Base-by-base conservation (phyloP, 1,140 invertebrate species). In the Orussus abietinus region DNA sequence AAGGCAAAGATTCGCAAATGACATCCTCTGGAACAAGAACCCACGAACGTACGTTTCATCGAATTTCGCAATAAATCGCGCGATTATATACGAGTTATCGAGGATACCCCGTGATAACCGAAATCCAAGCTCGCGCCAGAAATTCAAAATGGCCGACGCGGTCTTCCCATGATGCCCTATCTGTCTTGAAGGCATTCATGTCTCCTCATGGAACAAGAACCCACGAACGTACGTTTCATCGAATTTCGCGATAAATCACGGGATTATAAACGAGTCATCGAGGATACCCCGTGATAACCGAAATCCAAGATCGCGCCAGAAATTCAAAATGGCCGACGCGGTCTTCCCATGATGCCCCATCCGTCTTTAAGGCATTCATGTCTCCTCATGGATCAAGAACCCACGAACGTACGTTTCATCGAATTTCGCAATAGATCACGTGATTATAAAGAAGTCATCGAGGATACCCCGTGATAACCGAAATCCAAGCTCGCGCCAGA, bases 1-100 rank as follows among this genome's bases (percentile, higher is more conserved):
- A 76, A 61, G 54, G 6, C n/a, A 5, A 9, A 4, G 19, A 19
- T 37, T 22, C 69, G 32, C 42, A 32, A 48, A 47, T 46, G 35
- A 47, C 49, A 48, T 13, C 49, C 4, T 32, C 45, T 13, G 25
- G 5, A 47, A 42, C 22, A 9, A 29, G 12, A 26, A 5, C n/a
- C n/a, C n/a, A n/a, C n/a, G n/a, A n/a, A n/a, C n/a, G n/a, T n/a
- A n/a, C n/a, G n/a, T n/a, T n/a, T n/a, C n/a, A n/a, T n/a, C n/a
- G n/a, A n/a, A n/a, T n/a, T n/a, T n/a, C n/a, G n/a, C n/a, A n/a
- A n/a, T n/a, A n/a, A n/a, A n/a, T n/a, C n/a, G n/a, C n/a, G n/a
- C n/a, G n/a, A n/a, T n/a, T n/a, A n/a, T n/a, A 28, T 30, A 32
- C 4, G 28, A 26, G 28, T 26, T 38, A 5, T 35, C 33, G 29